Evolutionary conservation across 1,140 invertebrate genomes (phyloP), one percentile per base, ranked within the genome.

Genomic region (Drosophila baimaii): DNA sequence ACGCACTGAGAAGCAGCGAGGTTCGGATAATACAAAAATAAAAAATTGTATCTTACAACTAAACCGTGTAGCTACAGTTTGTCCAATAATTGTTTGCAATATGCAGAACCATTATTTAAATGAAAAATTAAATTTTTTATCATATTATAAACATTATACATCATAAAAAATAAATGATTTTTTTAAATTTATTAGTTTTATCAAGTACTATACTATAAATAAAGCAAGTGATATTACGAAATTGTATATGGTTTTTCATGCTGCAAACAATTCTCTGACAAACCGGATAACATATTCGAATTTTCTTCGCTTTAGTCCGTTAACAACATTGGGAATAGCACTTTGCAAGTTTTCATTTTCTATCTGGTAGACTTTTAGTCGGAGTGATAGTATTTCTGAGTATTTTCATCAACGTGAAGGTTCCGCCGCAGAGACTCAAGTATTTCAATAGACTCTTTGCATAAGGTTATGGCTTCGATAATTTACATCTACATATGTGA

Each of bases 1-100:
- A 88, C 33, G 68, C 81, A 89, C 89, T 91, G 90, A 91, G 90
- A 90, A 80, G 77, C 89, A 91, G 90, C 90, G 90, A 91, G 90
- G 90, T 91, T 91, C 77, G 69, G 69, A 74, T 58, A 77, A 68
- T 83, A 73, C 64, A 54, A 43, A 58, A 43, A 76, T 52, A 69
- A 68, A 61, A 61, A 64, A 63, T 13, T 33, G 52, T 62, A 41
- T 63, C 72, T 69, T 29, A 58, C 64, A 55, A 64, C 54, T 63
- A 77, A 64, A 51, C 57, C 56, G 44, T 68, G 51, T 81, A 64
- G 57, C 54, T 81, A 12, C 19, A 33, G 7, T 33, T 52, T 52
- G 29, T n/a, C 29, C 21, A 15, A 21, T 9, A 19, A 35, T n/a
- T 21, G 29, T 15, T 35, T 23, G 19, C 51, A 1, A 10, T n/a